Base-by-base conservation (phyloP, 2,797 vertebrate species). In the Babyrousa celebensis region DNA sequence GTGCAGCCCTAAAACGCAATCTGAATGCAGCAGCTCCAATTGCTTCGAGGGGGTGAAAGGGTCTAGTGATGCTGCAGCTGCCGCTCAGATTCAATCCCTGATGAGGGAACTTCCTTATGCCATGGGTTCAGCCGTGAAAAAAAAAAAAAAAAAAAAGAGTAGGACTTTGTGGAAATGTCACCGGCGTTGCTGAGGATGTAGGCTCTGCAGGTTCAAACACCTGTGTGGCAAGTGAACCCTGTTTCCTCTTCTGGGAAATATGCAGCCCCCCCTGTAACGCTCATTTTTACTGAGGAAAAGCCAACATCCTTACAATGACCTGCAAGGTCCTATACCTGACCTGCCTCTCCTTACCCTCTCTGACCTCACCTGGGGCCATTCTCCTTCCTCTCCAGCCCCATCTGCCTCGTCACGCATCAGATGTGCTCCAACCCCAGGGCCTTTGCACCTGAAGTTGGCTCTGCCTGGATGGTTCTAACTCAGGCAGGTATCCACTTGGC, bases 161-260 rank as follows among this genome's bases (percentile, higher is more conserved):
- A 58, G n/a, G 63, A 54, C 17, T 20, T 68, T 36, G 43, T 0
- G 25, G 56, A 78, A 71, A 74, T 40, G 23, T 52, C 56, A 60
- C 0, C 1, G 0, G 36, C 18, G 11, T 5, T 25, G 32, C 12
- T 27, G 58, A 43, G 11, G 25, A 60, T 2, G 14, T 32, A 25
- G 6, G 4, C 54, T 60, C 90, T 75, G 27, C 40, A 65, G 14
- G 6, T 58, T 60, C n/a, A 27, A 74, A 25, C 54, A 56, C 43
- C 63, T 7, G 0, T 1, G 43, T n/a, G 25, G 43, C 32, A 48
- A 82, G 40, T 62, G n/a, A 77, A 40, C 20, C 43, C 62, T 78
- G 21, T 54, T n/a, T 63, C 56, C 70, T 86, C 17, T 74, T 78
- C 40, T 54, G 43, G 29, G n/a, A 89, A 58, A 36, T 0, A 16